Base-by-base conservation (phyloP, 2,888 invertebrate genomes). In the Gari tellinella region DNA sequence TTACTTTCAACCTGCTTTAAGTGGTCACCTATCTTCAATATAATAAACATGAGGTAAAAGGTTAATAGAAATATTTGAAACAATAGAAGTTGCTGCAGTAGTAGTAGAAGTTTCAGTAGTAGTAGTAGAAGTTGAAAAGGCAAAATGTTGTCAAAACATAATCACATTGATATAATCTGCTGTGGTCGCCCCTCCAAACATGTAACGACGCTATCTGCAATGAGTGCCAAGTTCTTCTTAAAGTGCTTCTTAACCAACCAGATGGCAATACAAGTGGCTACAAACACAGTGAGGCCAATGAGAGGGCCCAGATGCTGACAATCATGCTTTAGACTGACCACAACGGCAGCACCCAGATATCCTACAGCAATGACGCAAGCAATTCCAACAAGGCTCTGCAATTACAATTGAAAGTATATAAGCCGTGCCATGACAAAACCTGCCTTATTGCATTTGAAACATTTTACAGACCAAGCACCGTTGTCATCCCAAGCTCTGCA, bases 311-410 rank as follows among this genome's bases (percentile, higher is more conserved):
- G 67, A 51, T 81, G 72, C 46, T 72, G 62, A 37, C 82, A 79
- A 10, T 72, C 48, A n/a, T 74, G 26, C 1, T 63, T 48, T 8
- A 43, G 52, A 46, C 62, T 52, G n/a, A 84, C 45, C 14, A 84
- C 75, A 49, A 86, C 23, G 2, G 88, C 84, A 58, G 68, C 61
- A 10, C 80, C 52, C 46, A 88, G 84, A 68, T 84, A 88, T 1
- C 64, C 82, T 2, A 80, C 12, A 61, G 66, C 57, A 23, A 41
- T 19, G 2, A 40, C 10, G 15, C 45, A 38, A 5, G 31, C 51
- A 1, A 17, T 14, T 2, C 52, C 66, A 37, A 66, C 21, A 2
- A 67, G 17, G 0, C 46, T 8, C 66, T 72, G 43, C 26, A 62
- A 61, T 25, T 21, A 40, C 7, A 40, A n/a, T n/a, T n/a, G n/a